Base-by-base conservation (phyloP, 2,888 invertebrate species). In the Luffia ferchaultella region DNA sequence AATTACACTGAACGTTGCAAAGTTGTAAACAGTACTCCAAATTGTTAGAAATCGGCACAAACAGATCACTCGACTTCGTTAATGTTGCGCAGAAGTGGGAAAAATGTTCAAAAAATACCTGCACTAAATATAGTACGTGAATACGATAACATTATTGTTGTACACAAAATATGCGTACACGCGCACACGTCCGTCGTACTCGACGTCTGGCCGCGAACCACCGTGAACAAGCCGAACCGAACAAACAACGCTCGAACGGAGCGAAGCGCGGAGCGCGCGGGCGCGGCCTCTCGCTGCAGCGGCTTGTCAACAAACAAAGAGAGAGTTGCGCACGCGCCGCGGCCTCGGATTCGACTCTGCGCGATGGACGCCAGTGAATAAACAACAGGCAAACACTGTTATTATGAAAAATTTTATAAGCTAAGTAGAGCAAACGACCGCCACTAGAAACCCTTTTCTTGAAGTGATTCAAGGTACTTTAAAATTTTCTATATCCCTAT, bases 271-370 rank as follows among this genome's bases (percentile, higher is more conserved):
- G 16, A n/a, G n/a, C n/a, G n/a, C n/a, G n/a, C n/a, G n/a, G n/a
- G n/a, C n/a, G 48, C 50, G 44, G 50, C 30, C 44, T 18, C 47
- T 47, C 15, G 42, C 42, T 42, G 30, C 41, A 46, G 40, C 62
- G 59, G 79, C 79, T 80, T 80, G 80, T 80, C 80, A 80, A 80
- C 80, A 80, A 80, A 80, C 80, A 80, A 78, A 46, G 51, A 80
- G 80, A 76, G 72, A 70, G 73, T 73, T 72, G 68, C 74, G 62
- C 67, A 66, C 67, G 61, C 62, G 57, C 60, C 60, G 16, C 63
- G 65, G 63, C 64, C 64, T 73, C 75, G 75, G 16, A n/a, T 18
- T 18, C 43, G 40, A 40, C 18, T 30, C 20, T 40, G 30, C 20
- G 47, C 40, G 18, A 47, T 30, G 16, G 43, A 40, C 18, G 17